Percentiles rank a stretch among this genome's conserved stretches.
Conservation (phyloP, 2,888 invertebrate genomes). For the Anaspis maculata region DNA sequence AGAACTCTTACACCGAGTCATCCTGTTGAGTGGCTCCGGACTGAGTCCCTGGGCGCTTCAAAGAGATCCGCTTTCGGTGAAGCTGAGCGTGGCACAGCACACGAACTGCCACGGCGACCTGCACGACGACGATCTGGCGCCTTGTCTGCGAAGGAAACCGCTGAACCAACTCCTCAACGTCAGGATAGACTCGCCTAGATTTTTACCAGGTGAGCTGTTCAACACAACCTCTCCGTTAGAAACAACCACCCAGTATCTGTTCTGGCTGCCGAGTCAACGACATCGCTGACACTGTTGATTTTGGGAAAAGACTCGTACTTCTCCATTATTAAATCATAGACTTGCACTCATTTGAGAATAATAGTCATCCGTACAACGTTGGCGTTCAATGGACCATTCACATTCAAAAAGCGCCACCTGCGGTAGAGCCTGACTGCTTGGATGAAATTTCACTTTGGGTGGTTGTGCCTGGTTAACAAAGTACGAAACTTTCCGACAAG, state of each 20-base stretch:
- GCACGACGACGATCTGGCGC: conserved; percentile 74
- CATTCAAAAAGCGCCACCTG: no score
- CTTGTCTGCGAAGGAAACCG: conserved; percentile 73
- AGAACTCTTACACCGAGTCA: conserved; percentile 82
- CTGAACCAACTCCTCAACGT: conserved; percentile 66
- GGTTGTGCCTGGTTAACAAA: no score
- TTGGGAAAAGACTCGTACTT: no score
- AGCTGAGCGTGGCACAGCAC: conserved; percentile 71
- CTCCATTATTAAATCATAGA: no score
- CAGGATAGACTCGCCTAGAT: conserved; percentile 69
- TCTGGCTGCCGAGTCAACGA: neutral
- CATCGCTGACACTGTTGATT: no score
- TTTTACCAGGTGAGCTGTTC: conserved; percentile 53
- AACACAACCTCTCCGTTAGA: neutral
- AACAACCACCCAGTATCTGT: neutral
- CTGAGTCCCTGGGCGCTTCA: conserved; percentile 89
- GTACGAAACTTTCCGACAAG: no score
- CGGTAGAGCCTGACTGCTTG: no score
- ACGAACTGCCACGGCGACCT: conserved; percentile 78
- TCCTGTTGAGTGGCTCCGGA: conserved; percentile 83
- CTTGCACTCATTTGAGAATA: no score
- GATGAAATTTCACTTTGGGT: no score
- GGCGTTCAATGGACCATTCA: no score
- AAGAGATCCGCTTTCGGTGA: conserved; percentile 72
- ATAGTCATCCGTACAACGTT: no score